Conservation (phyloP, 2,113 vertebrate species). For the Cisticola juncidis region DNA sequence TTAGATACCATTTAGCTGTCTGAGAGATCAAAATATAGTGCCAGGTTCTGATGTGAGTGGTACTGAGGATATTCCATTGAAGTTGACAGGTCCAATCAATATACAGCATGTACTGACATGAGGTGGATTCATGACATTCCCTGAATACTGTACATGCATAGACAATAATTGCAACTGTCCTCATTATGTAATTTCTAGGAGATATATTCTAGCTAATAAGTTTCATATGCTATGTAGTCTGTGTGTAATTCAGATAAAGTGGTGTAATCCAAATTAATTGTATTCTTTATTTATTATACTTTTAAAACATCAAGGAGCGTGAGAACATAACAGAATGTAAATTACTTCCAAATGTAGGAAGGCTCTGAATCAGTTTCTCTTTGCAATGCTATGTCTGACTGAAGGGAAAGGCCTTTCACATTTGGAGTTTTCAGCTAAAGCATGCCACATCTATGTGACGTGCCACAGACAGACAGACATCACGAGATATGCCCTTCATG, state of each 20-base stretch:
- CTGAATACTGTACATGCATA: background rate
- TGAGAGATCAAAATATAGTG: conserved; percentile 44
- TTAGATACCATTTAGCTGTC: conserved; percentile 53
- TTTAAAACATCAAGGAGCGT: background rate
- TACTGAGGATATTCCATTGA: background rate
- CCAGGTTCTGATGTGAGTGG: conserved; percentile 33
- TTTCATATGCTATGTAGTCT: background rate
- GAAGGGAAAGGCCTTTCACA: background rate
- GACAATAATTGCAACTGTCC: background rate
- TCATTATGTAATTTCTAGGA: conserved; percentile 17
- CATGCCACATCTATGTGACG: background rate
- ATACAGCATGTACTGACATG: background rate
- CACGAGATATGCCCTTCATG: background rate
- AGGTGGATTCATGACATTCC: conserved; percentile 13
- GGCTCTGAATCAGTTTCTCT: background rate
- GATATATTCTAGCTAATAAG: conserved; percentile 19
- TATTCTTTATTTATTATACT: conserved; percentile 39
- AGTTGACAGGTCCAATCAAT: conserved; percentile 37
- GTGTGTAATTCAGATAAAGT: conserved; percentile 25
- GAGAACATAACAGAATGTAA: background rate
- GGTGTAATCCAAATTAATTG: conserved; percentile 44
- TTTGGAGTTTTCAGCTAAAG: background rate
- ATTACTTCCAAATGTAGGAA: background rate
- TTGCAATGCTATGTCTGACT: background rate
- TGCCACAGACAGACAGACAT: background rate